Evolutionary conservation across 2,113 vertebrate genomes (phyloP).

Genomic region (Oncorhynchus masou): DNA sequence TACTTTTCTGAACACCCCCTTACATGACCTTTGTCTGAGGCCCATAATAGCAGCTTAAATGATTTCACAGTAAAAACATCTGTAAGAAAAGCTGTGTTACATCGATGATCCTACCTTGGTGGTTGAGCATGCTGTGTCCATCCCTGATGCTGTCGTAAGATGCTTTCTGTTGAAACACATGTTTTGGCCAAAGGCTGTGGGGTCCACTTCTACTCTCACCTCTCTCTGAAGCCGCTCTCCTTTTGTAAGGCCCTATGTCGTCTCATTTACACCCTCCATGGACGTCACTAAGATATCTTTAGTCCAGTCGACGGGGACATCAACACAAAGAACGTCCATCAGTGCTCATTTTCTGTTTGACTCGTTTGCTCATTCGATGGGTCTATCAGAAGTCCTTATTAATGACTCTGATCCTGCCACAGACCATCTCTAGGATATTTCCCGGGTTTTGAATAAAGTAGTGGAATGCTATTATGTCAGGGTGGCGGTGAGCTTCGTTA

Average conservation of each 20-base stretch:
- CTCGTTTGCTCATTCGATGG: background rate
- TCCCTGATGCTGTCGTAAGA: conserved; percentile 28
- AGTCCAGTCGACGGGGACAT: background rate
- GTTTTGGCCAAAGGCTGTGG: conserved; percentile 9
- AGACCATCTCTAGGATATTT: conserved; percentile 56
- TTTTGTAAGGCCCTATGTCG: conserved; percentile 45
- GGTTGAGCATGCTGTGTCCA: conserved; percentile 22
- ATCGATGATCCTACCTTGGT: conserved; percentile 48
- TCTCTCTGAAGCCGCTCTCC: background rate
- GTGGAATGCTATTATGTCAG: conserved; percentile 25
- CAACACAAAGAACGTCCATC: background rate
- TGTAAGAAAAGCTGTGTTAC: no score
- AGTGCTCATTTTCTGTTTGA: conserved; percentile 24
- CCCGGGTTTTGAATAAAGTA: conserved; percentile 40
- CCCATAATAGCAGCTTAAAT: no score
- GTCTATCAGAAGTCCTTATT: conserved; percentile 33
- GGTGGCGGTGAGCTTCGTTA: conserved; percentile 21
- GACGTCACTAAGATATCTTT: background rate
- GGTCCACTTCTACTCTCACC: conserved; percentile 24
- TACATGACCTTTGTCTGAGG: no score
- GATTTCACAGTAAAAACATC: no score
- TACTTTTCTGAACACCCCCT: no score
- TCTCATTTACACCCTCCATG: background rate
- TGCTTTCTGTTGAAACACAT: conserved; percentile 29
- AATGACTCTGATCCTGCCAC: conserved; percentile 41